phyloP scores from a whole-genome alignment of 2,797 vertebrate species.

The Spinus olivaceus region DNA sequence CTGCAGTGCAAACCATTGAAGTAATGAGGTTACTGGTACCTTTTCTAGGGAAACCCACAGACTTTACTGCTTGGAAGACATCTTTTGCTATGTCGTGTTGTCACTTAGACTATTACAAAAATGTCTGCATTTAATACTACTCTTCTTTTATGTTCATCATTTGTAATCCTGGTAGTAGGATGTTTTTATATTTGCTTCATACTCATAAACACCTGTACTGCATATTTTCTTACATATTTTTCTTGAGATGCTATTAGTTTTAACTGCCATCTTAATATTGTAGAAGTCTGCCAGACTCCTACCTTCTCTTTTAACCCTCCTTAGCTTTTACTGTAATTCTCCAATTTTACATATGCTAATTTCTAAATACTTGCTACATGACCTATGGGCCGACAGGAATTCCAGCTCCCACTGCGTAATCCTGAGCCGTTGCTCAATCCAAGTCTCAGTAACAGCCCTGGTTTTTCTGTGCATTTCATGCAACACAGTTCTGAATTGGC shows the following conservation, averaged over 20 bases:
- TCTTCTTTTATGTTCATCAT: background rate
- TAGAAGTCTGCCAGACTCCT: background rate
- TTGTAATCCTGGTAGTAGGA: background rate
- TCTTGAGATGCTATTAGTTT: background rate
- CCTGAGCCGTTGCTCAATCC: background rate
- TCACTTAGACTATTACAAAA: background rate
- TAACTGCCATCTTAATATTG: background rate
- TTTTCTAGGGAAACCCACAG: background rate
- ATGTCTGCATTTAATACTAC: background rate
- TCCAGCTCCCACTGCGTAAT: background rate
- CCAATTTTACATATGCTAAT: background rate
- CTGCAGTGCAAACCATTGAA: background rate
- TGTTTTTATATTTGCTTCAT: background rate
- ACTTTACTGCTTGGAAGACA: background rate
- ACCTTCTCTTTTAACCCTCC: background rate
- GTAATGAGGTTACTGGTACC: background rate
- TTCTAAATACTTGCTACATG: background rate
- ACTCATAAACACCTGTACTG: background rate
- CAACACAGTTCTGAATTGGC: background rate
- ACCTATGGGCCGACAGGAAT: background rate
- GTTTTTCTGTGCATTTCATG: background rate
- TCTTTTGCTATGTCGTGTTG: background rate
- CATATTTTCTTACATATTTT: background rate
- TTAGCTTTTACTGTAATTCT: background rate
- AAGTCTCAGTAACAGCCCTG: background rate